Evolutionary conservation across 92 coral and sea anemone genomes (phyloP).

Genomic region (Diadumene lineata): DNA sequence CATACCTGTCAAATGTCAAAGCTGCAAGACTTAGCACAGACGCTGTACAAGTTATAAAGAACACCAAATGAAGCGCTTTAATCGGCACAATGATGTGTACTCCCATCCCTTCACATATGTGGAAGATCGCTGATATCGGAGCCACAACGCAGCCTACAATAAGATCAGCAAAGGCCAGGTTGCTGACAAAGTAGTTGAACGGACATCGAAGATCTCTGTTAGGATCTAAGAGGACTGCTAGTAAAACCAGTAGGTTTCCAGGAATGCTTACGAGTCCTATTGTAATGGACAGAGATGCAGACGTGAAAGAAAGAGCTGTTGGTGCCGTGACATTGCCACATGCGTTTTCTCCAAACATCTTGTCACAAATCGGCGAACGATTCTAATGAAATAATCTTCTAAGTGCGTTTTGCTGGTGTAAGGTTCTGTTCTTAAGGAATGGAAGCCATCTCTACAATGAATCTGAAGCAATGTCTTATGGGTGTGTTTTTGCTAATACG

Average conservation of each 20-base stretch:
- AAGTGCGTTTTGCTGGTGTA: no score
- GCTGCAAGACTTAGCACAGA: slow-evolving; percentile 80
- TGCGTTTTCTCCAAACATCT: slow-evolving; percentile 44
- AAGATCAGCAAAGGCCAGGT: slow-evolving; percentile 83
- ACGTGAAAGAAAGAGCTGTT: slow-evolving; percentile 55
- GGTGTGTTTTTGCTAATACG: no score
- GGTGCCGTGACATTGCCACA: slow-evolving; percentile 61
- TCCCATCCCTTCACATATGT: slow-evolving; percentile 74
- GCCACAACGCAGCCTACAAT: slow-evolving; percentile 81
- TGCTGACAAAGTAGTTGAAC: slow-evolving; percentile 74
- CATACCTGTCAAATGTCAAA: slow-evolving; percentile 64
- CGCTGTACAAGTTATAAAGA: slow-evolving; percentile 81
- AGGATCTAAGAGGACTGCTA: slow-evolving; percentile 80
- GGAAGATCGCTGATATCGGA: slow-evolving; percentile 71
- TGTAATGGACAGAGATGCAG: slow-evolving; percentile 60
- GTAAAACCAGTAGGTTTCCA: slow-evolving; percentile 78
- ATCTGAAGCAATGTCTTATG: no score
- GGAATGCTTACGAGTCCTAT: slow-evolving; percentile 68
- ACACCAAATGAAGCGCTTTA: slow-evolving; percentile 62
- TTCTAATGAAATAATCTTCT: neutral
- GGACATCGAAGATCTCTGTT: slow-evolving; percentile 74
- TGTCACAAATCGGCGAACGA: no score
- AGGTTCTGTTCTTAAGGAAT: no score
- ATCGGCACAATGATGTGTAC: slow-evolving; percentile 20
- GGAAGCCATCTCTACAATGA: no score